These are phyloP conservation scores for Noctua janthina DNA, from an alignment of 2,888 invertebrate genomes.

Conservation along the genomic window DNA sequence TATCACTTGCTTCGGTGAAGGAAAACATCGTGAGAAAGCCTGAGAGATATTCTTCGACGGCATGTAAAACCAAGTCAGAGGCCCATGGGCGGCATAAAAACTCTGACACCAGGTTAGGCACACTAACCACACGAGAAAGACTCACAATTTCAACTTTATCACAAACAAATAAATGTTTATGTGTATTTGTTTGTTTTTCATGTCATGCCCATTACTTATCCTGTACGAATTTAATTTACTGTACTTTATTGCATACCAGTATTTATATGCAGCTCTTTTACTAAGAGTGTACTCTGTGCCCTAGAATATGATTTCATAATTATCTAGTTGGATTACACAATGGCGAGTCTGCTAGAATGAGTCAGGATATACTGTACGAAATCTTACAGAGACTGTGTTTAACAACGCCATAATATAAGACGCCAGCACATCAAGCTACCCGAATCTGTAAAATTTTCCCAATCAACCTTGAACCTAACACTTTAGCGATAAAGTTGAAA, in stretches of 20 bases:
- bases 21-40: too few relatives aligned
- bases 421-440: too few relatives aligned
- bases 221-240: not conserved
- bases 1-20: too few relatives aligned
- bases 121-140: too few relatives aligned
- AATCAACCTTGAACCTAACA: too few relatives aligned
- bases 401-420: not conserved
- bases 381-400: conserved; percentile 13
- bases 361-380: not conserved
- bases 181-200: not conserved
- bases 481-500: too few relatives aligned
- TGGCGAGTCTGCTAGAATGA: not conserved
- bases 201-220: not conserved
- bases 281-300: not conserved
- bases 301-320: conserved; percentile 8
- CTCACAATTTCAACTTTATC: not conserved
- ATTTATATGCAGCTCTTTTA: not conserved
- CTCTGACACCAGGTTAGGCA: too few relatives aligned
- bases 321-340: conserved; percentile 5
- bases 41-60: too few relatives aligned
- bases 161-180: not conserved
- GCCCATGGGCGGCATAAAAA: too few relatives aligned
- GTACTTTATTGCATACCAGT: not conserved
- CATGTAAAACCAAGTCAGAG: too few relatives aligned
- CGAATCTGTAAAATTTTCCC: too few relatives aligned